These are phyloP conservation scores for Onychorhynchus coronatus DNA, from an alignment of 2,113 vertebrate genomes.

Conservation along the genomic window DNA sequence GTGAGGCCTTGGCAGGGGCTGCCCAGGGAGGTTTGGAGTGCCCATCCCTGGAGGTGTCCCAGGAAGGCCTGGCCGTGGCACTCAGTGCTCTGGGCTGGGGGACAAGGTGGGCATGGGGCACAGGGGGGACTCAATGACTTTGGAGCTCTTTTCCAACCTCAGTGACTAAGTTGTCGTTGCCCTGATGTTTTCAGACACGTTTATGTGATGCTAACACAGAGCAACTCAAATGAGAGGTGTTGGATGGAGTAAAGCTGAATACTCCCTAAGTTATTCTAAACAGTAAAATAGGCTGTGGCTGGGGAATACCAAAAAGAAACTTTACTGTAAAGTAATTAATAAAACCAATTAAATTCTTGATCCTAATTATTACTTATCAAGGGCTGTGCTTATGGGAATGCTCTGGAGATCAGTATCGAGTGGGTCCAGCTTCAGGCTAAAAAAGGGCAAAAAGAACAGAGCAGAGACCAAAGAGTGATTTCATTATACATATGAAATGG, in stretches of 20 bases:
- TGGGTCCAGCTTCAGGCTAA: not conserved
- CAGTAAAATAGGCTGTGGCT: not conserved
- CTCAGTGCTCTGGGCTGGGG: not conserved
- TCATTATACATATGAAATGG: conserved; percentile 58
- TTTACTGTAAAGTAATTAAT: not conserved
- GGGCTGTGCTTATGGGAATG: not conserved
- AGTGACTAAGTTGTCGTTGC: not conserved
- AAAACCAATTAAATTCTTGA: not conserved
- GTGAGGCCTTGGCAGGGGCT: not conserved
- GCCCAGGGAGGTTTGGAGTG: not conserved
- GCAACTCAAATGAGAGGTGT: not conserved
- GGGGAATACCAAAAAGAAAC: not conserved
- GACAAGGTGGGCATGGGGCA: not conserved
- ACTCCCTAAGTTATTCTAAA: not conserved
- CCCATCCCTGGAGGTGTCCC: not conserved
- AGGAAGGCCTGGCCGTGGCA: not conserved
- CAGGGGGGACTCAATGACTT: rapidly evolving
- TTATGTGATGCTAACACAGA: not conserved
- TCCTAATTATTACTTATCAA: not conserved
- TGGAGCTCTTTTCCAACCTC: not conserved
- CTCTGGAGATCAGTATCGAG: not conserved
- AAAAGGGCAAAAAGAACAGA: conserved; percentile 46
- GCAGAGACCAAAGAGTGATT: conserved; percentile 44
- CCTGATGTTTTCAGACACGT: not conserved
- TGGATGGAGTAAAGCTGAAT: not conserved